Evolutionary conservation across 2,888 invertebrate species (phyloP), one percentile per base, ranked within the genome.

Genomic region (Xestobium rufovillosum): DNA sequence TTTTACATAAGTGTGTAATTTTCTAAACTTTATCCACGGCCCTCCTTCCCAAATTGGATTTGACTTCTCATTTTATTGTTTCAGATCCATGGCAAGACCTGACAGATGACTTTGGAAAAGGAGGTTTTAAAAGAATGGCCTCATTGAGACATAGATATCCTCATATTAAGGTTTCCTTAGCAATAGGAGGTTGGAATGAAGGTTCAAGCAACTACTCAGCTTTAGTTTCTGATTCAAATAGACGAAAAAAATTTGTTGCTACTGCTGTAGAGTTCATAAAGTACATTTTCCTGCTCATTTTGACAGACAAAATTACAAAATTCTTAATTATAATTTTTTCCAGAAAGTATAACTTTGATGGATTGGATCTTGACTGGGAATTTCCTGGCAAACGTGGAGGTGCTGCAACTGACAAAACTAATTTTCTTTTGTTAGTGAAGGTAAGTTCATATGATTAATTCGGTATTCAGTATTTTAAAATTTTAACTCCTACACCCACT

Each of bases 111-210:
- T 80, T 79, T 45, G 88, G 87, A 15, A 78, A 78, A 64, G 78
- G 75, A 14, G 79, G 78, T 8, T 86, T 76, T 60, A 77, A 75
- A 44, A 75, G 79, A 10, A 64, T 86, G 37, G 83, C 83, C 0
- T 66, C 66, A 0, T 57, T 88, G 0, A 83, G 81, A 50, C 60
- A 71, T 30, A 68, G 69, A 8, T 76, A 83, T 61, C 83, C 85
- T 0, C 80, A 81, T 51, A 60, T 91, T 28, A 82, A 77, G 59
- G 60, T 67, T 2, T 75, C 80, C 2, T 60, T 91, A 8, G 90
- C 88, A 1, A 83, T 92, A 25, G 91, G 91, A 0, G 91, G 91
- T 0, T 91, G 91, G 91, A 90, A 89, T 59, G 89, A 91, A 59
- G 90, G 89, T 0, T 89, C 89, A 0, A 59, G 66, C 3, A 78